Evolutionary conservation across 2,797 vertebrate species (phyloP).

Genomic region (Brotula barbata): DNA sequence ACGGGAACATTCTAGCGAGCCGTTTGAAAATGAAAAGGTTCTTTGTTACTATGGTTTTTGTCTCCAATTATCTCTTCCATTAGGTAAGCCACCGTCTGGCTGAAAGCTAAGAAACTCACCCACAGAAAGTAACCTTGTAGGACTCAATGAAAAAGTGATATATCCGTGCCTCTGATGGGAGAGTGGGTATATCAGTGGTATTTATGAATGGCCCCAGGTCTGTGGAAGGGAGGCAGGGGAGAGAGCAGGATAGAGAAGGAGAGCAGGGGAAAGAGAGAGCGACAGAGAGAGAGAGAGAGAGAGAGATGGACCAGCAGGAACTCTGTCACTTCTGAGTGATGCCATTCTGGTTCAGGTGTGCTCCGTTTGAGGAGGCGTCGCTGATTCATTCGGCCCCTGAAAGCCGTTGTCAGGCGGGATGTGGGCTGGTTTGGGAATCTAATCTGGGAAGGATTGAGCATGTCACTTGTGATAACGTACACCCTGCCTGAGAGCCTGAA

Average conservation of each 20-base stretch:
- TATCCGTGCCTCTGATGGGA: constrained; percentile 62
- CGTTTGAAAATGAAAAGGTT: constrained; percentile 3
- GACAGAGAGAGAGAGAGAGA: constrained; percentile 3
- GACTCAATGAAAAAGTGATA: constrained; percentile 65
- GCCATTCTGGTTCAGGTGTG: constrained; percentile 69
- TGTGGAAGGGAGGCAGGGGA: constrained; percentile 21
- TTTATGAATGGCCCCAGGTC: constrained; percentile 74
- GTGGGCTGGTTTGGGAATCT: constrained; percentile 73
- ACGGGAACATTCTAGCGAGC: constrained; percentile 31
- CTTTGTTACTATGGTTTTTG: constrained; percentile 22
- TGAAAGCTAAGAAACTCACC: constrained; percentile 52
- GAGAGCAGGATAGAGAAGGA: too few species aligned
- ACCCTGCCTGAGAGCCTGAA: constrained; percentile 67
- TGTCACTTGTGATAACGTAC: constrained; percentile 76
- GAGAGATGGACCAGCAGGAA: constrained; percentile 43
- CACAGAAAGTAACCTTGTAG: constrained; percentile 66
- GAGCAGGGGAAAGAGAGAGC: constrained; percentile 2
- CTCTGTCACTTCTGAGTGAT: constrained; percentile 69
- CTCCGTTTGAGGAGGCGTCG: constrained; percentile 56
- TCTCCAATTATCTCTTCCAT: constrained; percentile 59
- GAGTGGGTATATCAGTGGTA: constrained; percentile 70
- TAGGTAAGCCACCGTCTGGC: constrained; percentile 51
- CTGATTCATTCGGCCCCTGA: constrained; percentile 71
- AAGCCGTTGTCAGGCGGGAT: constrained; percentile 69
- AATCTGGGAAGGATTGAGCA: constrained; percentile 74